Percentiles rank a stretch among this genome's conserved stretches.
These are phyloP conservation scores for Hyperopisus bebe DNA, from an alignment of 2,113 vertebrate species.

Conservation along the genomic window DNA sequence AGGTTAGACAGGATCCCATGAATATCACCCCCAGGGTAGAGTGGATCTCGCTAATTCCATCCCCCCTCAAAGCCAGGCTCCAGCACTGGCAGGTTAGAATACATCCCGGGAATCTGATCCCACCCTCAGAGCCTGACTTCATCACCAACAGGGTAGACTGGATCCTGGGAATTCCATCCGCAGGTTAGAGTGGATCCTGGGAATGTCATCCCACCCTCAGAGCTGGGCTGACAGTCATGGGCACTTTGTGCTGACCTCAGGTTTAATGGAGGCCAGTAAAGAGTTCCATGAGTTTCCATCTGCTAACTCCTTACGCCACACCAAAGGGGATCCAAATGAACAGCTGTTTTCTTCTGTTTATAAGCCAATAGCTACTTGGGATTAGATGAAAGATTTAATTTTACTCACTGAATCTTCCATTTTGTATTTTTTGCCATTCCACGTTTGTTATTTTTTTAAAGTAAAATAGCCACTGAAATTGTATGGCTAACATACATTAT, in stretches of 20 bases:
- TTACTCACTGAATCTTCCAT: background rate
- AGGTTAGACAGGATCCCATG: background rate
- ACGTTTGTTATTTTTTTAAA: background rate
- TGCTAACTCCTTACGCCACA: background rate
- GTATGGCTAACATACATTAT: background rate
- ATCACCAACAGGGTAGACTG: background rate
- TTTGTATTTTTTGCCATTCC: background rate
- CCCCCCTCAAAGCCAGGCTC: background rate
- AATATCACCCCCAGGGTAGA: background rate
- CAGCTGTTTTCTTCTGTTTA: background rate
- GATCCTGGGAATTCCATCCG: background rate
- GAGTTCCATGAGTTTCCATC: background rate
- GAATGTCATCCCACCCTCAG: background rate
- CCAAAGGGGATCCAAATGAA: background rate
- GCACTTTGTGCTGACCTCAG: background rate
- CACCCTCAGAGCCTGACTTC: background rate
- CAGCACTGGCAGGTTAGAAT: background rate
- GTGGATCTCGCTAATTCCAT: background rate
- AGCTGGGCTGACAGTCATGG: background rate
- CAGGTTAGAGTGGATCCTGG: background rate
- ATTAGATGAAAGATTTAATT: background rate
- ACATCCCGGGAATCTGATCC: background rate
- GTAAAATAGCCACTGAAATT: background rate
- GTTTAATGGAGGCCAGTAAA: background rate
- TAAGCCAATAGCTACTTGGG: background rate